Percentiles rank a stretch among this genome's conserved stretches.
phyloP scores from a whole-genome alignment of 2,888 invertebrate genomes.

The Mesorhabditis spiculigera region DNA sequence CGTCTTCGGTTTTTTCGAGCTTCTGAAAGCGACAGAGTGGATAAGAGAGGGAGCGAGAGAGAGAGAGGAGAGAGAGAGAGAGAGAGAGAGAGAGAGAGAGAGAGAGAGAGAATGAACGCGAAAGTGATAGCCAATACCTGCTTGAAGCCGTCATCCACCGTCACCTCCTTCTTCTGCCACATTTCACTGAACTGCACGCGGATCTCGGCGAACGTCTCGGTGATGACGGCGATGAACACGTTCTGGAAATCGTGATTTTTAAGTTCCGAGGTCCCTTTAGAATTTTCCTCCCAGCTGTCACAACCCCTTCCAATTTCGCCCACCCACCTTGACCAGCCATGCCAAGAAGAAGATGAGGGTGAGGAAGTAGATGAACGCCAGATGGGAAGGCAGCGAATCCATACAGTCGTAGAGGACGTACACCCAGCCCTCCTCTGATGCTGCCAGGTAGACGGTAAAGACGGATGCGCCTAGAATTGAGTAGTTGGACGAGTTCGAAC shows the following conservation, averaged over 20 bases:
- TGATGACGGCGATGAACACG: constrained; percentile 99
- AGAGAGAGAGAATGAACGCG: too few species aligned
- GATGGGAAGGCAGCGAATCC: constrained; percentile 58
- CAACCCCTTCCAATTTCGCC: neutral
- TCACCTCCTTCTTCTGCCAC: constrained; percentile 70
- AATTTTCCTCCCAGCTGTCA: neutral
- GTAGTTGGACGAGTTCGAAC: neutral
- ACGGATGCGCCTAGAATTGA: constrained; percentile 71
- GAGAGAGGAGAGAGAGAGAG: too few species aligned
- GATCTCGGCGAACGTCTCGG: constrained; percentile 68
- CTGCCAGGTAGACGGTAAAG: constrained; percentile 98
- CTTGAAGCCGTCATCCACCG: constrained; percentile 48
- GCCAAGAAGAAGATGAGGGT: constrained; percentile 99
- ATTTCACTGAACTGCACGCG: constrained; percentile 99
- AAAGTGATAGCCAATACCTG: constrained; percentile 25
- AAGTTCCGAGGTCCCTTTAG: neutral
- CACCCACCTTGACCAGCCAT: constrained; percentile 85
- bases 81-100: too few species aligned
- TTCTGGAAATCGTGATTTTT: constrained; percentile 65
- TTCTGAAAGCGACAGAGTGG: neutral
- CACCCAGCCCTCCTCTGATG: constrained; percentile 99
- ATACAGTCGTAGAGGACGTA: constrained; percentile 88
- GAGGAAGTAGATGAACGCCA: constrained; percentile 91
- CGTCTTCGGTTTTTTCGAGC: constrained; percentile 78
- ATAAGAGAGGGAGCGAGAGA: too few species aligned